Evolutionary conservation across 2,888 invertebrate species (phyloP).

Genomic region (Eustalomyia histrio): DNA sequence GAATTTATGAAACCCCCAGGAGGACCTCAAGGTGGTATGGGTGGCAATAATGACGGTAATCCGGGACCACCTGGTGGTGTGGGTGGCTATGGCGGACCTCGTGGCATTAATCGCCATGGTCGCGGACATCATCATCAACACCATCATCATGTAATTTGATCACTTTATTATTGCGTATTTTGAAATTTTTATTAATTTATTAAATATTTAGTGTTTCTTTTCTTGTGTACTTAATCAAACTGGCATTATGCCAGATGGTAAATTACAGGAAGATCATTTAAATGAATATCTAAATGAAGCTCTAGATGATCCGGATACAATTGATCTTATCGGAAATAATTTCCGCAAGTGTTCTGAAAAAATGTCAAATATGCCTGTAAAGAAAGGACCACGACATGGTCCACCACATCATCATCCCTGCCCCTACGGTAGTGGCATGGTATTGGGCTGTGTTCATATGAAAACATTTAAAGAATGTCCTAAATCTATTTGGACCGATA

Average conservation of each 20-base stretch:
- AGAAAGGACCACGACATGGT: conserved; percentile 10
- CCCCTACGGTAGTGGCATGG: conserved; percentile 26
- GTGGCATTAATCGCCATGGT: neutral
- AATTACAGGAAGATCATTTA: conserved; percentile 37
- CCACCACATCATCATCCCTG: conserved; percentile 12
- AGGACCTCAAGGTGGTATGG: neutral
- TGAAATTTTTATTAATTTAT: neutral
- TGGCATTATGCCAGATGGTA: conserved; percentile 41
- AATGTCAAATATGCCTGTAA: conserved; percentile 17
- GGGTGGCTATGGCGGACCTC: neutral
- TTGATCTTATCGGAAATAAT: conserved; percentile 33
- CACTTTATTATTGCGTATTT: neutral
- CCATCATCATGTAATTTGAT: conserved; percentile 13
- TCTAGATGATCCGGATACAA: conserved; percentile 33
- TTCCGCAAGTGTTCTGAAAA: conserved; percentile 38
- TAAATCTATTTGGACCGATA: conserved; percentile 37
- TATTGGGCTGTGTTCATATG: conserved; percentile 31
- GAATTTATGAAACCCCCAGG: neutral
- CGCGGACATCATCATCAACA: conserved; percentile 21
- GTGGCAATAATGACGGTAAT: neutral
- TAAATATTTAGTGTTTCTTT: conserved; percentile 37
- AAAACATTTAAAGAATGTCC: conserved; percentile 56
- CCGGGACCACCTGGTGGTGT: conserved; percentile 19
- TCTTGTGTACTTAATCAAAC: conserved; percentile 53
- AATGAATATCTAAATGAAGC: conserved; percentile 31